phyloP scores from a whole-genome alignment of 2,113 vertebrate species.

The Anoura caudifer region DNA sequence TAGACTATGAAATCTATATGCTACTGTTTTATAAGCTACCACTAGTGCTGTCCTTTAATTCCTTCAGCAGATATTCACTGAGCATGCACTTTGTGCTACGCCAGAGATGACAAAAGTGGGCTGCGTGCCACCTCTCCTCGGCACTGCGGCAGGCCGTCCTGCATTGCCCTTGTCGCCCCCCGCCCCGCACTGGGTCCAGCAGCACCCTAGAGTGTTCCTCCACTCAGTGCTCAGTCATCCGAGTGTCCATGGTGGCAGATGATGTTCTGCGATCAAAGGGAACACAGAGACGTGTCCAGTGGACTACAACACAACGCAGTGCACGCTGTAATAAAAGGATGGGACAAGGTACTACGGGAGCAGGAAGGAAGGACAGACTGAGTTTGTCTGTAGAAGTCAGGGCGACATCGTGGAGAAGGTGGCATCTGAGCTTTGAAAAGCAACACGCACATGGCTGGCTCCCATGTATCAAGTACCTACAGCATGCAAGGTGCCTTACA shows the following conservation, averaged over 20 bases:
- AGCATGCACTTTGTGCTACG: neutral
- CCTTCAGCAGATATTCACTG: neutral
- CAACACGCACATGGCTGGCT: neutral
- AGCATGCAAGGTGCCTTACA: neutral
- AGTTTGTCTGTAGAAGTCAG: neutral
- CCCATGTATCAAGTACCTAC: neutral
- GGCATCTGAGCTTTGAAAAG: neutral
- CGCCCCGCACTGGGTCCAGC: neutral
- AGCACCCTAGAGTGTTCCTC: neutral
- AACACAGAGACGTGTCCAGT: neutral
- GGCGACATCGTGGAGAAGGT: neutral
- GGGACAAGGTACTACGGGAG: neutral
- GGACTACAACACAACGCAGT: neutral
- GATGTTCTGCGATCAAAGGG: neutral
- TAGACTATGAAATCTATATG: neutral
- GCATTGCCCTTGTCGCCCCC: neutral
- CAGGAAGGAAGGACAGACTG: neutral
- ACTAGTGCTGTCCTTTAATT: neutral
- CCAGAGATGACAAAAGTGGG: neutral
- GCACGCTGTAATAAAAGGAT: neutral
- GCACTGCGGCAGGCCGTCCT: neutral
- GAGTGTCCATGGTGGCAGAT: neutral
- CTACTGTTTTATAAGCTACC: neutral
- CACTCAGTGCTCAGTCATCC: neutral
- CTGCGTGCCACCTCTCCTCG: neutral